phyloP scores from a whole-genome alignment of 2,797 vertebrate genomes.

The Sebastiscus tertius region DNA sequence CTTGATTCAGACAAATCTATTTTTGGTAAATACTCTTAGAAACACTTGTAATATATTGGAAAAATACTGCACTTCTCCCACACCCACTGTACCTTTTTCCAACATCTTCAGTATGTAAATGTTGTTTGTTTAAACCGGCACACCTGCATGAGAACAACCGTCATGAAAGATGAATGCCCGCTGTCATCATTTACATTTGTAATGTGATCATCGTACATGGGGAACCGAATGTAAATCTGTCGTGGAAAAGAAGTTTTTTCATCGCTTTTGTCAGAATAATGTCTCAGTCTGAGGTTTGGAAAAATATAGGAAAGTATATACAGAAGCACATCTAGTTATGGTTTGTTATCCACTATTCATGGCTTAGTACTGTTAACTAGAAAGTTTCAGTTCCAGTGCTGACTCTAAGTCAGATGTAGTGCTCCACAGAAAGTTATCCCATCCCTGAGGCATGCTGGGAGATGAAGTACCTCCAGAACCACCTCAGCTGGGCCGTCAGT shows the following conservation, averaged over 20 bases:
- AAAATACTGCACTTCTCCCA: neutral
- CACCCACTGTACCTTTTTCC: neutral
- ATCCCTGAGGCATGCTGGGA: neutral
- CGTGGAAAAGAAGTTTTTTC: neutral
- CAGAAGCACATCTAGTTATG: neutral
- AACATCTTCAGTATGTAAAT: constrained; percentile 27
- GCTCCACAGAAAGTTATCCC: neutral
- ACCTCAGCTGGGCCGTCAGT: neutral
- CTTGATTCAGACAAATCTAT: neutral
- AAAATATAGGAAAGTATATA: neutral
- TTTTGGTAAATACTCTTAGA: neutral
- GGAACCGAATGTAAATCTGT: neutral
- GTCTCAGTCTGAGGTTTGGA: neutral
- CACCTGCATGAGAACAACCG: constrained; percentile 17
- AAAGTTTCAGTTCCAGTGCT: neutral
- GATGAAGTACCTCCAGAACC: neutral
- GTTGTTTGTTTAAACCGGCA: neutral
- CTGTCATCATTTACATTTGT: constrained; percentile 51
- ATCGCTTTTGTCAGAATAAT: neutral
- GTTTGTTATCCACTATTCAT: neutral
- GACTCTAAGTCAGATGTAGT: neutral
- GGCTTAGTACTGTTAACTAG: neutral
- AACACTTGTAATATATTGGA: neutral
- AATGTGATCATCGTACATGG: neutral
- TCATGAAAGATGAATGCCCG: constrained; percentile 20